Conservation (phyloP, 2,113 vertebrate species). For the Callipepla squamata region DNA sequence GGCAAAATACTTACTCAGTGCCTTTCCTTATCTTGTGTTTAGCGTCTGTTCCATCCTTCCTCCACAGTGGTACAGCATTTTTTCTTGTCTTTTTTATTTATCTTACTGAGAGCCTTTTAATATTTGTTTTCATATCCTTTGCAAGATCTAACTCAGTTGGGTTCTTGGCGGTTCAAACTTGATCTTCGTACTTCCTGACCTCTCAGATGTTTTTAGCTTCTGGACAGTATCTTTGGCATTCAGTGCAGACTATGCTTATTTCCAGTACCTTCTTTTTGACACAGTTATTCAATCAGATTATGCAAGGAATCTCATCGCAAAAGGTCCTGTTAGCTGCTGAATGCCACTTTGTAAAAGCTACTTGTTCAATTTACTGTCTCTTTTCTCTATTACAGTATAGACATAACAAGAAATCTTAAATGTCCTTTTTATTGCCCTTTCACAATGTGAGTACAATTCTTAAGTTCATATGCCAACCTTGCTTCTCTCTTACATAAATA, state of each 20-base stretch:
- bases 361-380: background rate
- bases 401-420: background rate
- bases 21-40: background rate
- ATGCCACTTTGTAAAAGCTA: background rate
- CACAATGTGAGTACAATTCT: background rate
- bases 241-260: background rate
- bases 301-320: background rate
- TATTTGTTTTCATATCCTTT: conserved; percentile 1
- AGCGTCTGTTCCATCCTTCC: background rate
- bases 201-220: background rate
- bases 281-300: background rate
- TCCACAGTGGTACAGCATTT: background rate
- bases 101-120: background rate
- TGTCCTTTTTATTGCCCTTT: background rate
- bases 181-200: background rate
- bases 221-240: background rate
- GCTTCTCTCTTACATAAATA: conserved; percentile 10
- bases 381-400: background rate
- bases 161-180: background rate
- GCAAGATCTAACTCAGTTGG: background rate
- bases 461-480: background rate
- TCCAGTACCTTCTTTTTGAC: background rate
- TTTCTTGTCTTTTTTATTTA: background rate
- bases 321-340: background rate
- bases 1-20: background rate